These are phyloP conservation scores for Lysandra bellargus DNA, from an alignment of 2,888 invertebrate genomes.

Conservation along the genomic window DNA sequence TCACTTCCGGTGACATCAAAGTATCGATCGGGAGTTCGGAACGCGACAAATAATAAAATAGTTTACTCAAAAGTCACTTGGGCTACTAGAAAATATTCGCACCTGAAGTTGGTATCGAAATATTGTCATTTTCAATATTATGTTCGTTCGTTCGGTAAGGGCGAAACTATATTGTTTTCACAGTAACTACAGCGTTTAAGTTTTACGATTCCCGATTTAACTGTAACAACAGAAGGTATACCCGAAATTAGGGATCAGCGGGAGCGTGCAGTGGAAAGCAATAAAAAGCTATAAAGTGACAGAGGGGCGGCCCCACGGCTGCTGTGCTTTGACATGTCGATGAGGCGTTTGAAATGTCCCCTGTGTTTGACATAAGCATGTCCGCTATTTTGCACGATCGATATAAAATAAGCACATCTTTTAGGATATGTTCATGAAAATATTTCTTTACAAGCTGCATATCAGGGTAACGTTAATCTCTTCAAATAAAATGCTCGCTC, in stretches of 20 bases:
- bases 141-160: neutral
- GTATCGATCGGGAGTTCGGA: slow-evolving; percentile 27
- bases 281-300: slow-evolving; percentile 26
- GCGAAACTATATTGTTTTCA: neutral
- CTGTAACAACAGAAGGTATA: slow-evolving; percentile 15
- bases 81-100: neutral
- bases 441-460: no score
- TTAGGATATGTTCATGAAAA: neutral
- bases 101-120: neutral
- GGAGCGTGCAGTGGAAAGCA: slow-evolving; percentile 15
- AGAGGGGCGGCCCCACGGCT: slow-evolving; percentile 19
- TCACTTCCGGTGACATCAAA: slow-evolving; percentile 31
- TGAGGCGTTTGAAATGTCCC: slow-evolving; percentile 14
- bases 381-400: neutral
- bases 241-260: slow-evolving; percentile 8
- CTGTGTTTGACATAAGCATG: neutral
- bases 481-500: neutral
- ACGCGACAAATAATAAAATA: neutral
- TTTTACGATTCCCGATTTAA: slow-evolving; percentile 10
- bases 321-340: slow-evolving; percentile 3
- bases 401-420: neutral
- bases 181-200: neutral
- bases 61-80: neutral
- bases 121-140: neutral
- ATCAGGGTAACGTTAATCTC: neutral